Evolutionary conservation across 1,140 invertebrate species (phyloP).

Genomic region (Drosophila parvula): DNA sequence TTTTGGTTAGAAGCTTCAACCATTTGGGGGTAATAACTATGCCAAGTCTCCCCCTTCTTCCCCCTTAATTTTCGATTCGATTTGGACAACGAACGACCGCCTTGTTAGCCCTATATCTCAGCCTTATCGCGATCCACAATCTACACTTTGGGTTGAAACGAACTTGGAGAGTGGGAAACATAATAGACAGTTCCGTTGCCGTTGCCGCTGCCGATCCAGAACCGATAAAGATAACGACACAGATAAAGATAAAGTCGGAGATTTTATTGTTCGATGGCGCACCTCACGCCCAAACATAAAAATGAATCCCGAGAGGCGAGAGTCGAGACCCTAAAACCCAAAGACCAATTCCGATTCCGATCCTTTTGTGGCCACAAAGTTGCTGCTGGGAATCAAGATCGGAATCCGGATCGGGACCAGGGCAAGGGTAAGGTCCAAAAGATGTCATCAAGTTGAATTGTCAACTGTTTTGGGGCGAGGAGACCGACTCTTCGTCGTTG

Average conservation of each 20-base stretch:
- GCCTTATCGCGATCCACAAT: constrained; percentile 46
- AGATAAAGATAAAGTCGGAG: constrained; percentile 68
- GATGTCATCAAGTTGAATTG: constrained; percentile 78
- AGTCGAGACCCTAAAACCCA: too few relatives aligned
- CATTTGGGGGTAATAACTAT: too few relatives aligned
- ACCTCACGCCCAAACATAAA: constrained; percentile 42
- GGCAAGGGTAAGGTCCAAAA: constrained; percentile 46
- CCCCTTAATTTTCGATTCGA: constrained; percentile 20
- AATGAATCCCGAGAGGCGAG: too few relatives aligned
- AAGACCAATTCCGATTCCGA: constrained; percentile 11
- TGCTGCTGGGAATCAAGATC: constrained; percentile 28
- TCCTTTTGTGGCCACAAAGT: constrained; percentile 60
- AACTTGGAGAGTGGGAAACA: constrained; percentile 21
- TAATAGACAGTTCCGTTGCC: constrained; percentile 77
- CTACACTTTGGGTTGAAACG: constrained; percentile 17
- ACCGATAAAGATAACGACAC: constrained; percentile 57
- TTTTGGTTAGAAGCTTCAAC: too few relatives aligned
- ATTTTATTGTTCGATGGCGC: constrained; percentile 64
- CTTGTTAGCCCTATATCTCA: constrained; percentile 45
- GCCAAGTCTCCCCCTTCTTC: neutral
- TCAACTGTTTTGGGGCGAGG: constrained; percentile 27
- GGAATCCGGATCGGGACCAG: neutral
- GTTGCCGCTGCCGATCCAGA: constrained; percentile 47
- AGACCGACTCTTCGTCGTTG: neutral
- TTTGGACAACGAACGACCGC: constrained; percentile 1